Conservation (phyloP, 2,888 invertebrate genomes). For the Rhagonycha fulva region DNA sequence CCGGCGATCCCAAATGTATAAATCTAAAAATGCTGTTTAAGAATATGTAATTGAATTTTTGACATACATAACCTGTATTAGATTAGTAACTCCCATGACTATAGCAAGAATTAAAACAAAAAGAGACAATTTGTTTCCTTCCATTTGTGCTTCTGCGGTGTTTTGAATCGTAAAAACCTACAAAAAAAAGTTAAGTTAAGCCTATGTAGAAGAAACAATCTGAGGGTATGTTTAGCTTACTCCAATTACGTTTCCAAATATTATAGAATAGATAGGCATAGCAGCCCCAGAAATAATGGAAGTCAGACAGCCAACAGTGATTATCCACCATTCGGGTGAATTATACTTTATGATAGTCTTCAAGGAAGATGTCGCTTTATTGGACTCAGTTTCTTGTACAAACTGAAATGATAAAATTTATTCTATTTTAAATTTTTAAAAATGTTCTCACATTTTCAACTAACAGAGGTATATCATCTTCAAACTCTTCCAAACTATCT, state of each 20-base stretch:
- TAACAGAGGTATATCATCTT: not conserved
- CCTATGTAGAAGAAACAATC: too few relatives aligned
- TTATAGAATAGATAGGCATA: constrained; percentile 72
- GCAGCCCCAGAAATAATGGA: constrained; percentile 69
- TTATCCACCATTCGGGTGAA: constrained; percentile 69
- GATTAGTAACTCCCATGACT: constrained; percentile 66
- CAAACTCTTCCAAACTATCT: constrained; percentile 2
- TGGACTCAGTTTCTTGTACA: not conserved
- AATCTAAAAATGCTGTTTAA: constrained; percentile 3
- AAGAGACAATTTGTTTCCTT: constrained; percentile 65
- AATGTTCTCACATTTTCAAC: not conserved
- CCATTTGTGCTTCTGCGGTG: constrained; percentile 57
- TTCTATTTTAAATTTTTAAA: not conserved
- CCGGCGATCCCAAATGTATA: constrained; percentile 72
- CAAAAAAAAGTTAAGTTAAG: not conserved
- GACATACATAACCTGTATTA: constrained; percentile 65
- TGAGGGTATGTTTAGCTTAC: too few relatives aligned
- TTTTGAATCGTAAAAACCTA: constrained; percentile 59
- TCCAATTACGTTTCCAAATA: constrained; percentile 72
- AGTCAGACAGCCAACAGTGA: constrained; percentile 65
- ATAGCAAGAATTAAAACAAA: constrained; percentile 71
- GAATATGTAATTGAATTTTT: too few relatives aligned
- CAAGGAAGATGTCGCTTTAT: constrained; percentile 17
- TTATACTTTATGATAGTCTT: constrained; percentile 63
- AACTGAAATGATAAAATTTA: constrained; percentile 2